Percentiles rank a stretch among this genome's conserved stretches.
Evolutionary conservation across 1,140 invertebrate genomes (phyloP).

Genomic region (Caenorhabditis briggsae): DNA sequence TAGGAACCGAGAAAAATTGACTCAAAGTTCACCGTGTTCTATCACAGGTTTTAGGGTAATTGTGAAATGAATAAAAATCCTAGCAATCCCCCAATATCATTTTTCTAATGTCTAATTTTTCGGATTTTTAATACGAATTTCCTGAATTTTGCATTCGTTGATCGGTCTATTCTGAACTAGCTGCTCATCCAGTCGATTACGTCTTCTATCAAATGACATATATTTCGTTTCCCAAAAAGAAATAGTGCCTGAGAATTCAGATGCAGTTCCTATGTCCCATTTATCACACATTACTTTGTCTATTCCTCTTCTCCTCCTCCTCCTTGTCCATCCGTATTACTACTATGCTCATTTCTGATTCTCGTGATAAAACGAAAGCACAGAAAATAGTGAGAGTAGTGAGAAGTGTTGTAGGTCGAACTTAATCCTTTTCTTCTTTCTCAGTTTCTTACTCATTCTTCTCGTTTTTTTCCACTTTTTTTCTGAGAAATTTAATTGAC

Average conservation of each 20-base stretch:
- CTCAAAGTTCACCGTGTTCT: too few relatives aligned
- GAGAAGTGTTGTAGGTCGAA: conserved; percentile 8
- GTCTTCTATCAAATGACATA: background rate
- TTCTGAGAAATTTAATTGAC: conserved; percentile 16
- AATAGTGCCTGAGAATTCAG: background rate
- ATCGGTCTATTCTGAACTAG: background rate
- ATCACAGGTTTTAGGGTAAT: too few relatives aligned
- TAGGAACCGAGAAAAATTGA: too few relatives aligned
- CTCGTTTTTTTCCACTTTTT: background rate
- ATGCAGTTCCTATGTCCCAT: background rate
- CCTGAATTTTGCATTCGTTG: background rate
- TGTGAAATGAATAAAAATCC: too few relatives aligned
- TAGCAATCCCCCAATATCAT: too few relatives aligned
- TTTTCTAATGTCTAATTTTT: too few relatives aligned
- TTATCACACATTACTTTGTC: conserved; percentile 21
- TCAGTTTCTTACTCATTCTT: background rate
- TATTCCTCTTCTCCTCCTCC: background rate
- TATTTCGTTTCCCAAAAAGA: too few relatives aligned
- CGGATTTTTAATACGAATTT: background rate
- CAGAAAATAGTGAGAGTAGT: background rate
- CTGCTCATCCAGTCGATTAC: background rate
- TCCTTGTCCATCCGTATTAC: background rate
- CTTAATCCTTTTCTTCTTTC: background rate
- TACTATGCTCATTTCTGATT: background rate
- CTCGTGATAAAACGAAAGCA: conserved; percentile 30